Conservation (phyloP, 2,113 vertebrate species). For the Smithornis capensis region DNA sequence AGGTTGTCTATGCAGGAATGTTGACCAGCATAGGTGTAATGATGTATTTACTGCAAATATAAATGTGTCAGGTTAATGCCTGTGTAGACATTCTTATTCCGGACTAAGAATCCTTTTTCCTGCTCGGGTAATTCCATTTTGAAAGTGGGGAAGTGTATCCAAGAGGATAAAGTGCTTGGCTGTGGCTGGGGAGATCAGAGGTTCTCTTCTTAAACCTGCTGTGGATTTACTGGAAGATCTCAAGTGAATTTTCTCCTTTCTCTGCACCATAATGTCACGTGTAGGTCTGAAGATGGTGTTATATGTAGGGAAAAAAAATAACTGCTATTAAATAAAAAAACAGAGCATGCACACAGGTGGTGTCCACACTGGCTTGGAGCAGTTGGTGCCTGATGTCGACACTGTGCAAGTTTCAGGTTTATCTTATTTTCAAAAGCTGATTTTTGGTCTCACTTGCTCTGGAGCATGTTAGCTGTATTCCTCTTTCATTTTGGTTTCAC, state of each 20-base stretch:
- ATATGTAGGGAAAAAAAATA: background rate
- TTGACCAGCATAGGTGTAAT: background rate
- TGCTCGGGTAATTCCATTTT: slow-evolving; percentile 50
- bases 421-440: background rate
- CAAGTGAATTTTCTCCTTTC: slow-evolving; percentile 2
- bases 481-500: background rate
- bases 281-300: background rate
- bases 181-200: slow-evolving; percentile 36
- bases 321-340: background rate
- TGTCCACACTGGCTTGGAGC: background rate
- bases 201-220: slow-evolving; percentile 8
- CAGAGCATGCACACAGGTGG: background rate
- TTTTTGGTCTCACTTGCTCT: background rate
- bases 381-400: background rate
- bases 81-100: background rate
- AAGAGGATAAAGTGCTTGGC: slow-evolving; percentile 59
- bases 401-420: background rate
- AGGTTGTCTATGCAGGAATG: background rate
- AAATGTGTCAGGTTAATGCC: background rate
- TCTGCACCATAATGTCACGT: background rate
- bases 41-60: slow-evolving; percentile 11
- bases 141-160: slow-evolving; percentile 46
- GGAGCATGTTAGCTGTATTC: background rate
- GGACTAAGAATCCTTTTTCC: slow-evolving; percentile 45
- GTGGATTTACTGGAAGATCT: slow-evolving; percentile 4